Conservation (phyloP, 2,888 invertebrate species). For the Tribolium freemani region DNA sequence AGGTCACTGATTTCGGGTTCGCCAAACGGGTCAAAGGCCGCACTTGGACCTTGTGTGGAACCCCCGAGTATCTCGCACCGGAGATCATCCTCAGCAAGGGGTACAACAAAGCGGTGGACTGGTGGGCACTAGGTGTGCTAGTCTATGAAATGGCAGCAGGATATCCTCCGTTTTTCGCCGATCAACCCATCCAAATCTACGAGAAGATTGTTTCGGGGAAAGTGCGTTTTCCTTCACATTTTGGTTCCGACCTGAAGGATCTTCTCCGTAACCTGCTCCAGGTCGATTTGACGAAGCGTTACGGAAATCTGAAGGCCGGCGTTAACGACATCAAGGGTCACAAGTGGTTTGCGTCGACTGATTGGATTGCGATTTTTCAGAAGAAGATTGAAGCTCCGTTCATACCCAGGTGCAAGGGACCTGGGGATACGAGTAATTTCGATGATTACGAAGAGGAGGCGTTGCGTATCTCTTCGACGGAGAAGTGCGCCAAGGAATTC, state of each 20-base stretch:
- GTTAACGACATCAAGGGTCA: slow-evolving; percentile 99
- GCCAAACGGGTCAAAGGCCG: slow-evolving; percentile 92
- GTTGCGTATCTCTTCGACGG: slow-evolving; percentile 97
- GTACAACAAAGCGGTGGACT: slow-evolving; percentile 99
- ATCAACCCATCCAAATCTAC: slow-evolving; percentile 99
- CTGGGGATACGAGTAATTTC: slow-evolving; percentile 99
- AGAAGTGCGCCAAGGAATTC: slow-evolving; percentile 99
- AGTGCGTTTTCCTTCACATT: slow-evolving; percentile 98
- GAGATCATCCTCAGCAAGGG: slow-evolving; percentile 92
- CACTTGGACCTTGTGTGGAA: slow-evolving; percentile 99
- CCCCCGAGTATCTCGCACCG: slow-evolving; percentile 94
- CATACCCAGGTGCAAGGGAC: slow-evolving; percentile 98
- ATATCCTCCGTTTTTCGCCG: slow-evolving; percentile 99
- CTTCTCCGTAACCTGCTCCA: slow-evolving; percentile 95
- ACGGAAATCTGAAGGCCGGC: slow-evolving; percentile 98
- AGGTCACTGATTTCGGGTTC: slow-evolving; percentile 99
- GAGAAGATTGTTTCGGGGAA: slow-evolving; percentile 99
- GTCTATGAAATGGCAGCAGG: slow-evolving; percentile 99
- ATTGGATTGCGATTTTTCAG: slow-evolving; percentile 99
- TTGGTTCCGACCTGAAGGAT: slow-evolving; percentile 98
- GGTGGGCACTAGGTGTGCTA: slow-evolving; percentile 98
- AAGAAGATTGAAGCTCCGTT: slow-evolving; percentile 99
- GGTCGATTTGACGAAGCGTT: slow-evolving; percentile 97
- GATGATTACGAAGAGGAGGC: slow-evolving; percentile 99
- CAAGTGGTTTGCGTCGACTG: slow-evolving; percentile 98